Conservation (phyloP, 2,797 vertebrate genomes). For the Sebastes kiyomatsui region DNA sequence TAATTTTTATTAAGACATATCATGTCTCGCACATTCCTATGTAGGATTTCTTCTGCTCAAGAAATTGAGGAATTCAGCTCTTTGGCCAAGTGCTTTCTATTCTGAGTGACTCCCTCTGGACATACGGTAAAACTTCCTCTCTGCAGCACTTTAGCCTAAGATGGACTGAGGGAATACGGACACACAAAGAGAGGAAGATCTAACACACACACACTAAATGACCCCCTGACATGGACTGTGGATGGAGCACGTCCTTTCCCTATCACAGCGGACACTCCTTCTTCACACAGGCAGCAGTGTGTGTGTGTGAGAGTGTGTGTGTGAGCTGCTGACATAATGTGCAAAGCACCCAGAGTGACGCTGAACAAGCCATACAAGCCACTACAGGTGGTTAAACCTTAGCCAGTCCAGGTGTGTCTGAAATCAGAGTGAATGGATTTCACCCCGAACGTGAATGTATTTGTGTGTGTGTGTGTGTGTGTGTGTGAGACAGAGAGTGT, state of each 20-base stretch:
- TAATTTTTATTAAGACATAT: slow-evolving; percentile 25
- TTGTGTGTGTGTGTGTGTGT: slow-evolving; percentile 15
- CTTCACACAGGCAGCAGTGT: slow-evolving; percentile 19
- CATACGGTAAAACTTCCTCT: slow-evolving; percentile 44
- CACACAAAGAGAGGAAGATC: slow-evolving; percentile 51
- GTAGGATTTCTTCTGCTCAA: slow-evolving; percentile 27
- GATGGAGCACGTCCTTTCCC: slow-evolving; percentile 4
- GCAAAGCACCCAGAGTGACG: slow-evolving; percentile 51
- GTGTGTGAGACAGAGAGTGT: not conserved
- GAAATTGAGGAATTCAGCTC: slow-evolving; percentile 27
- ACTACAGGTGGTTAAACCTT: slow-evolving; percentile 73
- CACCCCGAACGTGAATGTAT: slow-evolving; percentile 72
- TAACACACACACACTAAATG: slow-evolving; percentile 23
- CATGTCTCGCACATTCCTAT: slow-evolving; percentile 18
- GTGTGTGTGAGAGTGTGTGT: slow-evolving; percentile 7
- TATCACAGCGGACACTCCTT: not conserved
- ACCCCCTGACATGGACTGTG: slow-evolving; percentile 7
- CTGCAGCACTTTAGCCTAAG: slow-evolving; percentile 77
- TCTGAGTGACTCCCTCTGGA: slow-evolving; percentile 9
- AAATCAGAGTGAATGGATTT: slow-evolving; percentile 64
- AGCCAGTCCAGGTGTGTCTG: slow-evolving; percentile 76
- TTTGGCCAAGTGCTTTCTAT: slow-evolving; percentile 18
- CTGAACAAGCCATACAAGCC: slow-evolving; percentile 79
- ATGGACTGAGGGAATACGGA: slow-evolving; percentile 61
- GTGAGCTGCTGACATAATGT: slow-evolving; percentile 40